Conservation (phyloP, 1,140 invertebrate species). For the Procambarus virginalis region DNA sequence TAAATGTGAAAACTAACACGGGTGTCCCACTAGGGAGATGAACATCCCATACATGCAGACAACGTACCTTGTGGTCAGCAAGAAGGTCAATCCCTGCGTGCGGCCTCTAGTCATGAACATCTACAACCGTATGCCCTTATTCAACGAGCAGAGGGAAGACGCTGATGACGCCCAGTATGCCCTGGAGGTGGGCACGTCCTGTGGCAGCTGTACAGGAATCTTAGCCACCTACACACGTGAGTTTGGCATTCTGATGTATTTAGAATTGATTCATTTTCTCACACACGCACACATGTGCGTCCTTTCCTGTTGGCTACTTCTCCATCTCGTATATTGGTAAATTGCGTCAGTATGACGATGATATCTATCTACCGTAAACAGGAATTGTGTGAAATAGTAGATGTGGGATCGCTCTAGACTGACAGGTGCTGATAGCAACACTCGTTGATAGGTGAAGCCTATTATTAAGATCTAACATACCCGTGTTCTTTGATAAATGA, state of each 20-base stretch:
- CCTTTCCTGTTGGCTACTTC: not conserved
- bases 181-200: constrained; percentile 61
- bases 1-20: too few species aligned
- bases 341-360: too few species aligned
- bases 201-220: constrained; percentile 67
- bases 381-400: too few species aligned
- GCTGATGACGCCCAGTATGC: not conserved
- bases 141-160: not conserved
- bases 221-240: constrained; percentile 62
- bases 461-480: too few species aligned
- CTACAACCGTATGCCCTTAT: constrained; percentile 58
- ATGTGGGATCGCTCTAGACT: too few species aligned
- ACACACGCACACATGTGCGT: not conserved
- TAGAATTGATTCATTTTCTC: not conserved
- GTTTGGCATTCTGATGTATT: not conserved
- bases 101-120: constrained; percentile 67
- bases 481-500: too few species aligned
- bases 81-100: constrained; percentile 68
- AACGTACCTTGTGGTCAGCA: constrained; percentile 61
- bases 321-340: not conserved
- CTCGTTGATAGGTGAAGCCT: too few species aligned
- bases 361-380: too few species aligned
- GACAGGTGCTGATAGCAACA: too few species aligned
- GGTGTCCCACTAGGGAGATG: constrained; percentile 47
- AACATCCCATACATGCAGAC: constrained; percentile 62